These are phyloP conservation scores for Agrotis segetum DNA, from an alignment of 2,888 invertebrate genomes.

Conservation along the genomic window DNA sequence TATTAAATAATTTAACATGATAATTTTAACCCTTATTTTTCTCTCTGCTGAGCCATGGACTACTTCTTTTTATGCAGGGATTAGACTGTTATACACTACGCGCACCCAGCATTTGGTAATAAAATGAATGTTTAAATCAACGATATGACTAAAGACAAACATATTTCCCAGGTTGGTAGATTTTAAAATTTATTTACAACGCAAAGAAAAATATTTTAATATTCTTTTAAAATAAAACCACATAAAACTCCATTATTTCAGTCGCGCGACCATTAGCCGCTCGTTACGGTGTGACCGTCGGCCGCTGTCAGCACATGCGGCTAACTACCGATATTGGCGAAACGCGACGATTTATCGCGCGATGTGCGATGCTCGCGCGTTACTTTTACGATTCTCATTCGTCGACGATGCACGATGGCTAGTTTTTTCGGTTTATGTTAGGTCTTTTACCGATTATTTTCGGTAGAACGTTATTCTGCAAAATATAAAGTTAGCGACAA, in stretches of 20 bases:
- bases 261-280: not conserved
- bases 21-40: too few species aligned
- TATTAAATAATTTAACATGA: too few species aligned
- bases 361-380: constrained; percentile 33
- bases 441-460: not conserved
- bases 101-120: too few species aligned
- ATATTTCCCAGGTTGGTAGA: too few species aligned
- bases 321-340: constrained; percentile 60
- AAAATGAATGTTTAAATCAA: too few species aligned
- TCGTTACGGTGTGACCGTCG: constrained; percentile 46
- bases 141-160: too few species aligned
- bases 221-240: constrained; percentile 5
- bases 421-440: constrained; percentile 11
- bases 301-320: constrained; percentile 58
- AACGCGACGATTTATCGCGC: constrained; percentile 60
- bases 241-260: not conserved
- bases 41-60: too few species aligned
- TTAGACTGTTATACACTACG: too few species aligned
- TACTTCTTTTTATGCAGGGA: too few species aligned
- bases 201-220: not conserved
- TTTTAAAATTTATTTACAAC: not conserved
- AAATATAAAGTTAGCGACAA: not conserved
- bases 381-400: constrained; percentile 51
- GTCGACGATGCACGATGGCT: constrained; percentile 18
- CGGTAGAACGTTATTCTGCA: not conserved